A percentile compares a stretch with the other conserved stretches of the same genome.
Evolutionary conservation across 2,888 invertebrate genomes (phyloP).

Genomic region (Troides oblongomaculatus): DNA sequence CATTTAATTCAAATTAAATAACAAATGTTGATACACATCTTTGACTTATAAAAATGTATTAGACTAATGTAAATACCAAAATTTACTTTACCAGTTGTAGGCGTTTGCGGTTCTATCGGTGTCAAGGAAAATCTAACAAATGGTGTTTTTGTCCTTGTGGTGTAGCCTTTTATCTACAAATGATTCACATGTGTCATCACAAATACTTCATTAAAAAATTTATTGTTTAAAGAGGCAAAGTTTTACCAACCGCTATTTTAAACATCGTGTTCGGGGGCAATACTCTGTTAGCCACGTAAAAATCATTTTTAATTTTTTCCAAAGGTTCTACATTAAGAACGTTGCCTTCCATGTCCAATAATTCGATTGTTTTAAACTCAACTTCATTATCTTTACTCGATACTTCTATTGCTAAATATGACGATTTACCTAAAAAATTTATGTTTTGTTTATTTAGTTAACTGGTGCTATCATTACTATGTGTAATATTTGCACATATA

Average conservation of each 20-base stretch:
- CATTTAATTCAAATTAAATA: background rate
- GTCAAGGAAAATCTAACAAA: conserved; percentile 44
- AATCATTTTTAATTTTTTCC: conserved; percentile 36
- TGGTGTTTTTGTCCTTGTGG: conserved; percentile 35
- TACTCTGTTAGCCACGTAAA: conserved; percentile 46
- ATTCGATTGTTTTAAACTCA: conserved; percentile 38
- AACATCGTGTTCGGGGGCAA: conserved; percentile 46
- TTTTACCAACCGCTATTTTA: conserved; percentile 41
- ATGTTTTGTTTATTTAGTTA: background rate
- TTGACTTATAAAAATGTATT: background rate
- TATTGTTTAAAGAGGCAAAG: conserved; percentile 29
- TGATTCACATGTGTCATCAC: background rate
- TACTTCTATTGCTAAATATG: conserved; percentile 48
- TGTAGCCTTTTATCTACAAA: conserved; percentile 47
- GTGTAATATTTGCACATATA: too few species aligned
- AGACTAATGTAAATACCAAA: background rate
- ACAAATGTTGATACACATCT: background rate
- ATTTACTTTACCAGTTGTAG: conserved; percentile 35
- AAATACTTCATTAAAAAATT: background rate
- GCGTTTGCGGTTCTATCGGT: conserved; percentile 43
- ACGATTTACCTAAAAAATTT: conserved; percentile 42
- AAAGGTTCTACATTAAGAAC: conserved; percentile 40
- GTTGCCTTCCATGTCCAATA: conserved; percentile 43
- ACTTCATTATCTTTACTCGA: conserved; percentile 39
- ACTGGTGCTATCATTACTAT: too few species aligned